A percentile compares a stretch with the other conserved stretches of the same genome.
Conservation (phyloP, 2,797 vertebrate genomes). For the Acipenser oxyrinchus region DNA sequence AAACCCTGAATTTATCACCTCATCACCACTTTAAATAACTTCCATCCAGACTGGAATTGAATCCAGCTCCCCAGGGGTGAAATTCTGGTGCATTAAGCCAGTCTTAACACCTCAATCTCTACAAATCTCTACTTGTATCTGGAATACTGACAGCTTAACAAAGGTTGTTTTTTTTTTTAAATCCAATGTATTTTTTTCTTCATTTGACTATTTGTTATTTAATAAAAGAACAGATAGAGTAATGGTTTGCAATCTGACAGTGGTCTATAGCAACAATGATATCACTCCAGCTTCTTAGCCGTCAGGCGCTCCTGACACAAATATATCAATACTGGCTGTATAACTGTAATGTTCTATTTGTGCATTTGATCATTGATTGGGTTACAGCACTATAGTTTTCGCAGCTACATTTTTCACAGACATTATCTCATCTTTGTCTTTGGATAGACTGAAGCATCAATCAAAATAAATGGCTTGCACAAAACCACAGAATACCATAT, state of each 20-base stretch:
- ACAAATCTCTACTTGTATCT: too few species aligned
- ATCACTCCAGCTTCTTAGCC: background rate
- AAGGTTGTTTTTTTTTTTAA: too few species aligned
- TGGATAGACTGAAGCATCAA: slow-evolving; percentile 42
- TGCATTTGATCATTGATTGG: slow-evolving; percentile 6
- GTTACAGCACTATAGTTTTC: slow-evolving; percentile 4
- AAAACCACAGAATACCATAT: too few species aligned
- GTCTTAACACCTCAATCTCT: too few species aligned
- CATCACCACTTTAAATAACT: too few species aligned
- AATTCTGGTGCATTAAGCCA: too few species aligned
- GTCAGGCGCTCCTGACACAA: background rate
- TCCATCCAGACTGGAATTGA: too few species aligned
- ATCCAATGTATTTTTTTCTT: too few species aligned
- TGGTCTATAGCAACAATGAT: background rate
- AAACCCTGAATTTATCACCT: too few species aligned
- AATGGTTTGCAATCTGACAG: background rate
- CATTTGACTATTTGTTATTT: background rate
- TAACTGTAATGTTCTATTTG: slow-evolving; percentile 1
- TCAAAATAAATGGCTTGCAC: slow-evolving; percentile 40
- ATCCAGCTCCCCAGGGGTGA: too few species aligned
- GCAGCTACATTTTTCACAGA: slow-evolving; percentile 48
- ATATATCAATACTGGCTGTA: background rate
- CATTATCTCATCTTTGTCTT: slow-evolving; percentile 69
- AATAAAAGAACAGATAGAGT: background rate
- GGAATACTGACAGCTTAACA: too few species aligned